These are phyloP conservation scores for Proisotoma minuta DNA, from an alignment of 2,888 invertebrate species.

Conservation along the genomic window DNA sequence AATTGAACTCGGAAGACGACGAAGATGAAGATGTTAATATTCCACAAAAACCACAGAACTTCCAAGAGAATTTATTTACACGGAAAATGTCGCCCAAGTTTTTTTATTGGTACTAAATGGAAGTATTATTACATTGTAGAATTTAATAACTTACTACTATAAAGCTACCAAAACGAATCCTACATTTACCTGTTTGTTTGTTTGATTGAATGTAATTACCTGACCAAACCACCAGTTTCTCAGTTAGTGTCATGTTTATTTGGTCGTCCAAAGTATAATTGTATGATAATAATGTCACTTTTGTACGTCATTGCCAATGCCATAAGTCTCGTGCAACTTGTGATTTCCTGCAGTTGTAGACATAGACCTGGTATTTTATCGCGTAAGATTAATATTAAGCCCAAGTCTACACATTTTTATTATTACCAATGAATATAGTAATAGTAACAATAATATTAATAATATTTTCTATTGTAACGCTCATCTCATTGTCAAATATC, in stretches of 20 bases:
- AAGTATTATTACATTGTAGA: background rate
- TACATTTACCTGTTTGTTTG: too few relatives aligned
- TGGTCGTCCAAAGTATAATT: background rate
- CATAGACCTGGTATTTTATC: background rate
- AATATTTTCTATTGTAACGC: too few relatives aligned
- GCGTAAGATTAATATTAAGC: too few relatives aligned
- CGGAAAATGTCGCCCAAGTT: background rate
- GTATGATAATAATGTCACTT: background rate
- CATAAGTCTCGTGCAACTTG: background rate
- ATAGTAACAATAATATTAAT: too few relatives aligned
- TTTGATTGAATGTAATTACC: background rate
- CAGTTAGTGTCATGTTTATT: background rate
- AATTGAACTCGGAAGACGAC: background rate
- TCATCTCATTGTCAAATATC: too few relatives aligned
- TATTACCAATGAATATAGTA: too few relatives aligned
- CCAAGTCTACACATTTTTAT: too few relatives aligned
- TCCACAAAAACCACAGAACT: background rate
- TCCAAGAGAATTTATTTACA: background rate
- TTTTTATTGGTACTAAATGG: background rate
- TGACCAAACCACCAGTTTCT: background rate
- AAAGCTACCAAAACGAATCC: background rate
- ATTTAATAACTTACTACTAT: background rate
- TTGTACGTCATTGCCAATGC: background rate
- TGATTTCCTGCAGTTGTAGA: background rate
- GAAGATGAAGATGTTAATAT: background rate